phyloP scores from a whole-genome alignment of 2,797 vertebrate genomes.

The Trachurus trachurus region DNA sequence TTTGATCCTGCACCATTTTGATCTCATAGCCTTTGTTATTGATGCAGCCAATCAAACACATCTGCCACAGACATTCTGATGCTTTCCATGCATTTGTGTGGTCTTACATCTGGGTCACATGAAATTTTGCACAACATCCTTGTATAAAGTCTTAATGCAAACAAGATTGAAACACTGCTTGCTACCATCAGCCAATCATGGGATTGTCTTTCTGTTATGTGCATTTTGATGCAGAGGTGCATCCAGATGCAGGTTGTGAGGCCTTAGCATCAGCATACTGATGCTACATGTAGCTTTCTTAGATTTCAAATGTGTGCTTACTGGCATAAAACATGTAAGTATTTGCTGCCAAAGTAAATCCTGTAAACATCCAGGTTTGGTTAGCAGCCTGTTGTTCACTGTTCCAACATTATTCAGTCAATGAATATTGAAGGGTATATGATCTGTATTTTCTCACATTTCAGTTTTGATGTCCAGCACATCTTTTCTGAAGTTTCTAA shows the following conservation, averaged over 20 bases:
- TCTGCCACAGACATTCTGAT: too few species aligned
- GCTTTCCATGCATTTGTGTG: background rate
- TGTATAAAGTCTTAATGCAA: background rate
- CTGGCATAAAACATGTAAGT: background rate
- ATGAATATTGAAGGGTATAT: background rate
- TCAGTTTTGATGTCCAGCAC: constrained; percentile 10
- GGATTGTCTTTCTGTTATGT: background rate
- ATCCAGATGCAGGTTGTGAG: background rate
- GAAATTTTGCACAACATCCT: background rate
- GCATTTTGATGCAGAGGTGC: background rate
- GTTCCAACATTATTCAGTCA: background rate
- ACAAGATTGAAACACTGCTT: background rate
- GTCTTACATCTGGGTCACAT: background rate
- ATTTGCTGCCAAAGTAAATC: background rate
- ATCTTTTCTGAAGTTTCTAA: background rate
- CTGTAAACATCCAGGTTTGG: background rate
- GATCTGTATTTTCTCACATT: background rate
- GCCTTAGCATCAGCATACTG: background rate
- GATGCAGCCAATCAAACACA: background rate
- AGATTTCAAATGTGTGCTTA: background rate
- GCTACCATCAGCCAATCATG: background rate
- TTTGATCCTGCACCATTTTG: background rate
- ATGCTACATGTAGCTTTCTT: background rate
- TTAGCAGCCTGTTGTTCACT: background rate
- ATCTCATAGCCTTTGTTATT: too few species aligned